Base-by-base conservation (phyloP, 2,888 invertebrate species). In the Lycocerus yunnanus region DNA sequence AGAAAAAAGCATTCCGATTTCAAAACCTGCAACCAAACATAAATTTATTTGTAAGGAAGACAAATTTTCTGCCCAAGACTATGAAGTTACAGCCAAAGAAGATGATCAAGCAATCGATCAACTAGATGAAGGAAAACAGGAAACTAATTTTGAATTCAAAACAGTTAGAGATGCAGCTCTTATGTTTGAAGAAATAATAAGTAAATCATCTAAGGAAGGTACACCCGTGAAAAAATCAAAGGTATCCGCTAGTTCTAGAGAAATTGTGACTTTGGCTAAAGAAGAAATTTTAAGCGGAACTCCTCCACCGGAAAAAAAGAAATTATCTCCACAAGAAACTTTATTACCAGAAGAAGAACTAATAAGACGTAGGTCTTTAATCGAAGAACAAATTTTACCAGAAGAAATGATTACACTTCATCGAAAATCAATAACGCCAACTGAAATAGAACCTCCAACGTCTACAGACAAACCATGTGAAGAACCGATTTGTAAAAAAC, bases 121-220 rank as follows among this genome's bases (percentile, higher is more conserved):
- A 6, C 78, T 77, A 16, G 81, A 83, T 14, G 24, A 72, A 18
- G 58, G 21, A 10, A 16, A n/a, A 24, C 16, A 70, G 65, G 61
- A 63, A 59, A 63, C 74, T 21, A 76, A 73, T 27, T 60, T 74
- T 15, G 79, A 80, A 67, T 81, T 78, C 21, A 84, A 83, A 76
- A 84, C 86, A 1, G 85, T 87, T 3, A 84, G 83, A 80, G 85
- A 85, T 72, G 84, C 86, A 59, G 83, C 84, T 75, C 82, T 80
- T 63, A 82, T 86, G 82, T 86, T 86, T 76, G 86, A 86, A 81
- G 84, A 87, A 73, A 76, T 87, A 11, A 87, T 87, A 58, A 84
- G 84, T 5, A 84, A 82, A 80, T 85, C 86, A 13, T 85, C 85
- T 10, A 83, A 83, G 68, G 86, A 86, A 78, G 80, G 82, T 15